Evolutionary conservation across 2,888 invertebrate species (phyloP).

Genomic region (Rhabditoides inermis): DNA sequence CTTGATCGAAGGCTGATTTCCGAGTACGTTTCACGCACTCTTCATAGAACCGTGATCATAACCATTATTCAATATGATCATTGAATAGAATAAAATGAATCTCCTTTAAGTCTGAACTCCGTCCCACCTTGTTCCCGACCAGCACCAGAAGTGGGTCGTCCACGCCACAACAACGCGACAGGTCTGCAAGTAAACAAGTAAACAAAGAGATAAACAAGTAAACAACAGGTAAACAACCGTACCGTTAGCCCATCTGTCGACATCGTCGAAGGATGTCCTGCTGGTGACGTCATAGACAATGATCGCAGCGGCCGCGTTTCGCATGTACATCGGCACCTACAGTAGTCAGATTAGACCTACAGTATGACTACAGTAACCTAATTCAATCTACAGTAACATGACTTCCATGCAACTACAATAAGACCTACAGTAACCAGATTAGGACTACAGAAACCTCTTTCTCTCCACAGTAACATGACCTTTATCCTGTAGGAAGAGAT

Average conservation of each 20-base stretch:
- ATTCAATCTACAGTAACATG: too few species aligned
- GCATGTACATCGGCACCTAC: constrained; percentile 40
- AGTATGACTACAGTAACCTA: too few species aligned
- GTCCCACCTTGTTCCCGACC: constrained; percentile 31
- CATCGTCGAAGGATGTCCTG: constrained; percentile 33
- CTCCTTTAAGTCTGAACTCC: constrained; percentile 1
- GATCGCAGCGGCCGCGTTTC: constrained; percentile 38
- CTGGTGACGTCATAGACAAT: constrained; percentile 43
- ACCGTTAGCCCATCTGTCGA: constrained; percentile 38
- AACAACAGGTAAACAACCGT: background rate
- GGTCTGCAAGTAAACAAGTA: constrained; percentile 12
- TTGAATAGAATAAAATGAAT: too few species aligned
- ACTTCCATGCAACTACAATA: too few species aligned
- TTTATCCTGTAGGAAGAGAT: too few species aligned
- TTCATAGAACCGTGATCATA: too few species aligned
- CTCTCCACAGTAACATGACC: too few species aligned
- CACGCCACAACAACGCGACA: constrained; percentile 22
- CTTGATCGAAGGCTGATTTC: too few species aligned
- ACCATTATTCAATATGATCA: too few species aligned
- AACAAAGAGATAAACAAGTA: background rate
- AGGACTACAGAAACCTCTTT: too few species aligned
- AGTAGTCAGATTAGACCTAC: background rate
- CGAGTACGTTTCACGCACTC: too few species aligned
- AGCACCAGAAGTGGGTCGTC: constrained; percentile 25
- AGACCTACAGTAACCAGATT: too few species aligned